Evolutionary conservation across 2,113 vertebrate genomes (phyloP), one percentile per base, ranked within the genome.

Genomic region (Meleagris gallopavo): DNA sequence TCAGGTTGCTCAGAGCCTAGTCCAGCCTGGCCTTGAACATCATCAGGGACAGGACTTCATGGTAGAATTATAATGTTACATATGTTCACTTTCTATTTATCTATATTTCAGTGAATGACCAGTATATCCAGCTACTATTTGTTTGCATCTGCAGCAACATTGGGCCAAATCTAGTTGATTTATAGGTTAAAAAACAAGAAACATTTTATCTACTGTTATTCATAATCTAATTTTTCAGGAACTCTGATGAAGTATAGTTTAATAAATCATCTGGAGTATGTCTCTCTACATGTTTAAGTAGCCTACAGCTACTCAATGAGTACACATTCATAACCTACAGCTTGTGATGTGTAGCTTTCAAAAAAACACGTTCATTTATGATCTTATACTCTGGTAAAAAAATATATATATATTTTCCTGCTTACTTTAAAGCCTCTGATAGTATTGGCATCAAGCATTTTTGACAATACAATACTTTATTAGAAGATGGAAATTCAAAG

Each of bases 221-320:
- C 32, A 81, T 61, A 48, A 24, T 18, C 27, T 58, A 76, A 32
- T 84, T 94, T 84, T 84, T 75, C 74, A 71, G 38, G 36, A 65
- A 78, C 57, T 90, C 62, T 83, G 66, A 76, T 65, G 83, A 72
- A 36, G 19, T 20, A 82, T 46, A 89, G 48, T 41, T 90, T 86
- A 62, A 92, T 41, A 90, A 94, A 94, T 91, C 83, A 79, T 66
- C 71, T 65, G 43, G 62, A 94, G 15, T 71, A 89, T 40, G 43
- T 86, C 55, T 89, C 46, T 84, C 19, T 77, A 60, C 15, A 61
- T 57, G 34, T 72, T 21, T 13, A 70, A 66, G 46, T 72, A 40
- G 40, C 40, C 12, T 13, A 40, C 40, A 40, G 40, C 40, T 40
- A 40, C 40, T 40, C 40, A 40, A 12, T 40, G 12, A 40, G 57